Conservation (phyloP, 92 coral and sea anemone genomes). For the Siderastrea radians region DNA sequence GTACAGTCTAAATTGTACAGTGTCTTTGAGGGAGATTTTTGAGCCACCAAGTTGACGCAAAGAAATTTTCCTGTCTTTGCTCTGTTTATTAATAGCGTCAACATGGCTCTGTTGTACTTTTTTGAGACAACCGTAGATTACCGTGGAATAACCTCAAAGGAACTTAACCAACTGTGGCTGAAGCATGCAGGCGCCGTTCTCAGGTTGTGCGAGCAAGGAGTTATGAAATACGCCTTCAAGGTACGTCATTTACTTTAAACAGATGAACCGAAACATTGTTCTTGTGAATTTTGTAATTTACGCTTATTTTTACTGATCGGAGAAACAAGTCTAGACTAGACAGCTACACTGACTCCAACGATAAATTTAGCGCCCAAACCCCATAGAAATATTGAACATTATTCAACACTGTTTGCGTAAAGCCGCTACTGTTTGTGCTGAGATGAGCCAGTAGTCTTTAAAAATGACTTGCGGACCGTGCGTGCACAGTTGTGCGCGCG, state of each 20-base stretch:
- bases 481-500: background rate
- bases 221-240: constrained; percentile 61
- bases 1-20: no score
- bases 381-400: background rate
- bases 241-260: constrained; percentile 11
- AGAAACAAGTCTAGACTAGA: background rate
- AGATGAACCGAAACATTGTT: no score
- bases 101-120: constrained; percentile 53
- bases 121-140: constrained; percentile 56
- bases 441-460: no score
- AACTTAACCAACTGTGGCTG: constrained; percentile 49
- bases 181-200: constrained; percentile 44
- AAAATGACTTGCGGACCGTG: background rate
- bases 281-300: no score
- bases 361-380: background rate
- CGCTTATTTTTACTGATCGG: no score
- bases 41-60: no score
- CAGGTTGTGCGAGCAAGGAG: constrained; percentile 34
- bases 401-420: no score
- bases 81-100: no score
- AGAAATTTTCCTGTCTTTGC: no score
- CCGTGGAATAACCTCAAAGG: constrained; percentile 59
- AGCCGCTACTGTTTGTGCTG: background rate
- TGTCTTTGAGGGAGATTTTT: no score
- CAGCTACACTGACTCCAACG: background rate